Conservation (phyloP, 2,113 vertebrate genomes). For the Macquaria australasica region DNA sequence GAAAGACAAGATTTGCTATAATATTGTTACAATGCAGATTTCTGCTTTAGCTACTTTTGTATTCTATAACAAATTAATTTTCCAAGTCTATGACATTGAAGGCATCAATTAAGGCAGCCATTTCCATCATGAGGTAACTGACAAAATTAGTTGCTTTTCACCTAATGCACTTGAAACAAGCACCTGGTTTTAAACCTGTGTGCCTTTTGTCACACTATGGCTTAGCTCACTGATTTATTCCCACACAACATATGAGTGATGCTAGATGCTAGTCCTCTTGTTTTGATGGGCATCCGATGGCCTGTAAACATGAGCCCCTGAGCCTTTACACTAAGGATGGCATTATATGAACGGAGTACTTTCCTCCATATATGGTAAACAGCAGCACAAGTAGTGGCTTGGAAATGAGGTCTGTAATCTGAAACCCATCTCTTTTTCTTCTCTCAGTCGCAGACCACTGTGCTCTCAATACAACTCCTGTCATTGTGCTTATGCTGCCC, state of each 20-base stretch:
- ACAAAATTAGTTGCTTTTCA: too few species aligned
- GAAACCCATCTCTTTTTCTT: conserved; percentile 41
- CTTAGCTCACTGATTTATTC: not conserved
- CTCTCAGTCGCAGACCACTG: conserved; percentile 19
- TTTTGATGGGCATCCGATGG: conserved; percentile 18
- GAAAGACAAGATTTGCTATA: too few species aligned
- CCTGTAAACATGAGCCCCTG: conserved; percentile 29
- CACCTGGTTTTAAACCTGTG: not conserved
- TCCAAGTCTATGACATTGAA: too few species aligned
- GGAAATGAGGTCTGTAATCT: conserved; percentile 47
- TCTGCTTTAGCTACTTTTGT: too few species aligned
- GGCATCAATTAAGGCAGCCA: too few species aligned
- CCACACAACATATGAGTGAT: not conserved
- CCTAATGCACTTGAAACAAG: too few species aligned
- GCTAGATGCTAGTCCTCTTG: not conserved
- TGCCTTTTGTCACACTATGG: not conserved
- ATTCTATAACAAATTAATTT: too few species aligned
- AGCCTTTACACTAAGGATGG: conserved; percentile 43
- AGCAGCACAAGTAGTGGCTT: conserved; percentile 40
- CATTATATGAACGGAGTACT: conserved; percentile 47
- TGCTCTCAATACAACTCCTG: conserved; percentile 13
- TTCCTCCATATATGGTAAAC: conserved; percentile 62
- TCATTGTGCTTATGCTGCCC: conserved; percentile 5
- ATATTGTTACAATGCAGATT: too few species aligned
- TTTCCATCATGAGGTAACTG: too few species aligned